Conservation (phyloP, 2,797 vertebrate species). For the Diplodus puntazzo region DNA sequence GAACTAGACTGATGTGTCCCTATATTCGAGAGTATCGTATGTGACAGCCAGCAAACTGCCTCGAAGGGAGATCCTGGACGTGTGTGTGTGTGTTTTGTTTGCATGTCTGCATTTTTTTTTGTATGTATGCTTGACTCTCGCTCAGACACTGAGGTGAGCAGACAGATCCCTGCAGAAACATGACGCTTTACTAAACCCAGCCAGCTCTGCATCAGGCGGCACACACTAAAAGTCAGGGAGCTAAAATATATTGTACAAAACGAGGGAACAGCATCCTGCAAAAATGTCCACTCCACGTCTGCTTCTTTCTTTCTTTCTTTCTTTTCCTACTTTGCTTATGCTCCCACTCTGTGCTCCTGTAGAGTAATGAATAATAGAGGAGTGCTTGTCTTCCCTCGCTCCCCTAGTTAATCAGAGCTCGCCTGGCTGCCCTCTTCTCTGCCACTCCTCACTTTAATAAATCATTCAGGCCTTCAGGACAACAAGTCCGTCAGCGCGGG, state of each 20-base stretch:
- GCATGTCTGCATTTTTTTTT: constrained; percentile 26
- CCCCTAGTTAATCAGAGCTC: constrained; percentile 83
- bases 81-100: not conserved
- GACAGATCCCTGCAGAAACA: constrained; percentile 60
- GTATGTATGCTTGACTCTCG: constrained; percentile 40
- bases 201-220: constrained; percentile 23
- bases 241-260: not conserved
- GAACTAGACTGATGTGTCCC: constrained; percentile 22
- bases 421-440: constrained; percentile 81
- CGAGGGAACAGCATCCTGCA: not conserved
- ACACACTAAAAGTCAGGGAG: constrained; percentile 6
- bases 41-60: constrained; percentile 61
- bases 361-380: constrained; percentile 86
- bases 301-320: constrained; percentile 41
- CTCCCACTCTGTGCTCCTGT: constrained; percentile 65
- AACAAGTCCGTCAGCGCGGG: constrained; percentile 66
- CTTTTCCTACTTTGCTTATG: constrained; percentile 29
- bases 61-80: constrained; percentile 34
- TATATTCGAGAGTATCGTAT: constrained; percentile 27
- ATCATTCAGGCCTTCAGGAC: constrained; percentile 83
- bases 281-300: constrained; percentile 23
- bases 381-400: constrained; percentile 83
- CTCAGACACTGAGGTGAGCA: constrained; percentile 55
- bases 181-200: constrained; percentile 10
- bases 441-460: constrained; percentile 82